A percentile compares a stretch with the other conserved stretches of the same genome.
Conservation (phyloP, 2,797 vertebrate species). For the Hydrophis major region DNA sequence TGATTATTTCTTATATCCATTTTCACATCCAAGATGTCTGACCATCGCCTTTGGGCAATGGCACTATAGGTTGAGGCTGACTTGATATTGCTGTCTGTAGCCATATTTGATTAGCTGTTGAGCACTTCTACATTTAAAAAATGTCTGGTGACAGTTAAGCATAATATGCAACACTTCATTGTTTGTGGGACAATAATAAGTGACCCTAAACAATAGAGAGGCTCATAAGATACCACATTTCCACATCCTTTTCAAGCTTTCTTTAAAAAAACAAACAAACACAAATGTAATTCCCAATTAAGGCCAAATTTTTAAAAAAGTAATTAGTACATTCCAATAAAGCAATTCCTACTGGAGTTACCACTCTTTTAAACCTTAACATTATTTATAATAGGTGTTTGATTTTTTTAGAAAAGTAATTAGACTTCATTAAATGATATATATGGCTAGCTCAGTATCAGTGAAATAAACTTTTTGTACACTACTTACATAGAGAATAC, state of each 20-base stretch:
- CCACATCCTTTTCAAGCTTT: neutral
- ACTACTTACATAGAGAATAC: neutral
- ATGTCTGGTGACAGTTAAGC: constrained; percentile 7
- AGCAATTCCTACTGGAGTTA: neutral
- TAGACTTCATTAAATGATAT: neutral
- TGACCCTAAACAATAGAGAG: constrained; percentile 10
- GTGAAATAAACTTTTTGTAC: neutral
- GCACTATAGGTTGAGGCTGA: constrained; percentile 37
- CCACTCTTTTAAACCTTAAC: neutral
- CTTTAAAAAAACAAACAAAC: neutral
- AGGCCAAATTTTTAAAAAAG: neutral
- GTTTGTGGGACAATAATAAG: neutral
- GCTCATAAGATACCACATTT: neutral
- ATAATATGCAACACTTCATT: constrained; percentile 37
- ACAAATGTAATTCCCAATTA: neutral
- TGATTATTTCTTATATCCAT: constrained; percentile 63
- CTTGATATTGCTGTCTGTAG: constrained; percentile 46
- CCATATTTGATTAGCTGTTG: constrained; percentile 44
- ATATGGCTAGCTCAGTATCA: neutral
- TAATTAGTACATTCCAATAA: neutral
- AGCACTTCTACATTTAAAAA: constrained; percentile 43
- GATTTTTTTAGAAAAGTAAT: neutral
- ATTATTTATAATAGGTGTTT: neutral
- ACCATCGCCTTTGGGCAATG: constrained; percentile 62
- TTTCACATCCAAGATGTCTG: constrained; percentile 59